These are phyloP conservation scores for Diacarnus erythraeanus DNA, from an alignment of 37 sponge, comb jelly and placozoan genomes.

Conservation along the genomic window DNA sequence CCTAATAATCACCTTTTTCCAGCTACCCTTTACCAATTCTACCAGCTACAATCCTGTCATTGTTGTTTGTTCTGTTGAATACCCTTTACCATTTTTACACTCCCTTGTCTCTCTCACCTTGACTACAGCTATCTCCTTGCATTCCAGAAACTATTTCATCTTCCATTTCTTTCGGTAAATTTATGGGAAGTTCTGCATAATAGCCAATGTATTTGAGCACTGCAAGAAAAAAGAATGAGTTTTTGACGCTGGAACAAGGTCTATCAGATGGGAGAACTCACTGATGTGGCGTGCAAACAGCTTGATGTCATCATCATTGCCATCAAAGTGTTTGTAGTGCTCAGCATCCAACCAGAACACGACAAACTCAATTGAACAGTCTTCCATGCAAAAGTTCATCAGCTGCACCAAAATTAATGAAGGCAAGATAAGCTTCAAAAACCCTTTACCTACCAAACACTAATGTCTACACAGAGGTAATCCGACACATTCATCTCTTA, in stretches of 20 bases:
- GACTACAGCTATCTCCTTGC: background rate
- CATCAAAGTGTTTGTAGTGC: constrained; percentile 69
- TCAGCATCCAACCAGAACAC: constrained; percentile 79
- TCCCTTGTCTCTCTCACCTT: constrained; percentile 2
- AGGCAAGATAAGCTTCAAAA: background rate
- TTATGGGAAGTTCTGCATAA: constrained; percentile 69
- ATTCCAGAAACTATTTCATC: constrained; percentile 29
- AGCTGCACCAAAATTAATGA: constrained; percentile 28
- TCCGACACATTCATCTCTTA: too few relatives aligned
- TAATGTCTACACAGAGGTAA: too few relatives aligned
- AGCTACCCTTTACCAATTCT: background rate
- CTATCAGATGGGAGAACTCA: too few relatives aligned
- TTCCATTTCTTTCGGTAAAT: constrained; percentile 42
- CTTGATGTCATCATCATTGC: constrained; percentile 54
- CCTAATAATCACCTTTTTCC: background rate
- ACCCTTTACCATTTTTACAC: constrained; percentile 7
- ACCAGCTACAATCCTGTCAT: background rate
- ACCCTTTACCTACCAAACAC: too few relatives aligned
- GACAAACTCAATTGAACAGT: constrained; percentile 57
- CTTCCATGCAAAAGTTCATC: constrained; percentile 51
- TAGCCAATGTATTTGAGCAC: constrained; percentile 71
- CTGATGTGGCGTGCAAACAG: constrained; percentile 67
- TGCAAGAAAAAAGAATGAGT: constrained; percentile 8
- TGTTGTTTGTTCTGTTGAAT: background rate
- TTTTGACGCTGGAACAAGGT: background rate